These are phyloP conservation scores for Axinella damicornis DNA, from an alignment of 37 sponge, comb jelly and placozoan species.

Conservation along the genomic window DNA sequence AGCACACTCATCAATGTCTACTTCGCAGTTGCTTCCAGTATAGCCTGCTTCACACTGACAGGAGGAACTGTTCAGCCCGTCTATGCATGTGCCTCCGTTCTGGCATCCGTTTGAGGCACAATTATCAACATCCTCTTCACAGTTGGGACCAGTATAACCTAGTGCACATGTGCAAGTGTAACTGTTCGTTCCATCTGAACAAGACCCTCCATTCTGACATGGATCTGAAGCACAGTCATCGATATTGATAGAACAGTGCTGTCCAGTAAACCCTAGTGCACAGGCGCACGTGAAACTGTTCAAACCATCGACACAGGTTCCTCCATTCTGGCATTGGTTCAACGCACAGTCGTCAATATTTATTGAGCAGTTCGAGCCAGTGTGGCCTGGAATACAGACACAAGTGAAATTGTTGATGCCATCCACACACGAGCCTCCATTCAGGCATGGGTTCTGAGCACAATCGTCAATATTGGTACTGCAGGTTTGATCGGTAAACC, in stretches of 20 bases:
- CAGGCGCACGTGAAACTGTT: too few species aligned
- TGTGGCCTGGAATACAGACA: slow-evolving; percentile 47
- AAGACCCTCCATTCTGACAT: slow-evolving; percentile 66
- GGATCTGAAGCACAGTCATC: slow-evolving; percentile 61
- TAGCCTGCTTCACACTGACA: not conserved
- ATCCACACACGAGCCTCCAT: slow-evolving; percentile 64
- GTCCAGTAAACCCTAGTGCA: slow-evolving; percentile 60
- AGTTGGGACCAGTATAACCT: slow-evolving; percentile 64
- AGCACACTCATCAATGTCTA: not conserved
- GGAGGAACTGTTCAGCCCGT: slow-evolving; percentile 11
- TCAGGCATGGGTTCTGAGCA: slow-evolving; percentile 36
- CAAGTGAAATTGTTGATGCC: slow-evolving; percentile 53
- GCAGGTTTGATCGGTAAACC: slow-evolving; percentile 56
- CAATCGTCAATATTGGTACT: slow-evolving; percentile 35
- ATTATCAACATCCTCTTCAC: slow-evolving; percentile 64
- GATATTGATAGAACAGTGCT: slow-evolving; percentile 56
- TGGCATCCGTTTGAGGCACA: slow-evolving; percentile 59
- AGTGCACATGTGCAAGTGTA: slow-evolving; percentile 67
- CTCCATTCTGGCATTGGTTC: slow-evolving; percentile 63
- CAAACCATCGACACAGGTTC: too few species aligned
- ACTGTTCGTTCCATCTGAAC: slow-evolving; percentile 14
- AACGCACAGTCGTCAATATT: slow-evolving; percentile 44
- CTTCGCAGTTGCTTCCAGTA: not conserved
- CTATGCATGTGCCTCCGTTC: slow-evolving; percentile 50
- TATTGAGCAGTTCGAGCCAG: slow-evolving; percentile 56